Base-by-base conservation (phyloP, 2,888 invertebrate genomes). In the Pandemis corylana region DNA sequence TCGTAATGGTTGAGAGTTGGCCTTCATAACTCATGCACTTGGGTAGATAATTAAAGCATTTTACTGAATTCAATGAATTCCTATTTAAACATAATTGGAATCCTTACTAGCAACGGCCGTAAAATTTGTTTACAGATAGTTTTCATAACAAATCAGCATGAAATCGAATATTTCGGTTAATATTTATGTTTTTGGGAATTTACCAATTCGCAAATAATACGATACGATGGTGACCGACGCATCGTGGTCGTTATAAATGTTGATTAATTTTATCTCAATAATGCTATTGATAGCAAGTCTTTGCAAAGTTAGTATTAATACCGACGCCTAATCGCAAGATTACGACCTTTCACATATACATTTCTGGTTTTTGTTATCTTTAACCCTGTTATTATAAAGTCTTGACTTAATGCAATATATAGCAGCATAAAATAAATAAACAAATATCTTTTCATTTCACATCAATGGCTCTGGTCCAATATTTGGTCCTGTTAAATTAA, bases 241-340 rank as follows among this genome's bases (percentile, higher is more conserved):
- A 36, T 36, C 42, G 20, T 46, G 64, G 12, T 12, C 5, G 46
- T 49, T 46, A 67, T 20, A 56, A 67, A 68, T 68, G 20, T 20
- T 56, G 56, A 68, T 56, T 68, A 68, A 15, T 9, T 10, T 65
- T 46, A 65, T 65, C 46, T 49, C 10, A 46, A 42, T 42, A 62
- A 42, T 44, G 63, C 15, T 46, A 46, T 46, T 28, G 46, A 65
- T 65, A 65, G 15, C 28, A 49, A 46, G 46, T 65, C 0, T 65
- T 65, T 12, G 46, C n/a, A 46, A 64, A 64, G 12, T 46, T 64
- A 7, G 15, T 56, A 56, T 56, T 56, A 56, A 46, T 7, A 5
- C 28, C 10, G 10, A 28, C 2, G 49, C 2, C 6, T 28, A 64
- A 46, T 46, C 64, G 9, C 20, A 46, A 64, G 64, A 64, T 36